Evolutionary conservation across 2,888 invertebrate genomes (phyloP).

Genomic region (Cosmorhoe ocellata): DNA sequence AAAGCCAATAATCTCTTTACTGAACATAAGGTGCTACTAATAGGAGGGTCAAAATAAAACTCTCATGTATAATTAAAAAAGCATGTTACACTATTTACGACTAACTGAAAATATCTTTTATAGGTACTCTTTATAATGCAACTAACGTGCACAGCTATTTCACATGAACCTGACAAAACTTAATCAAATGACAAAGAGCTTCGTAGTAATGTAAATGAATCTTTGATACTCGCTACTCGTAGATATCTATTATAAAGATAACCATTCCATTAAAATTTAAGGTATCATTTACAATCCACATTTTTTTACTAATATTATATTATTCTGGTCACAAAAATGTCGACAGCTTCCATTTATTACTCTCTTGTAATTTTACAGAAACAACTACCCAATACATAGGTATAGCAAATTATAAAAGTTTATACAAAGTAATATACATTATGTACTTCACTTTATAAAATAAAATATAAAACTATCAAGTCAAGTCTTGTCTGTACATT

Average conservation of each 20-base stretch:
- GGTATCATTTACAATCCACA: slow-evolving; percentile 22
- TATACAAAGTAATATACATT: slow-evolving; percentile 29
- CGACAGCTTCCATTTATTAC: slow-evolving; percentile 7
- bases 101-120: slow-evolving; percentile 68
- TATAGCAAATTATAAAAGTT: slow-evolving; percentile 21
- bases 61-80: slow-evolving; percentile 63
- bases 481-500: slow-evolving; percentile 22
- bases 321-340: slow-evolving; percentile 9
- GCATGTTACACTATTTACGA: slow-evolving; percentile 75
- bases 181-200: slow-evolving; percentile 22
- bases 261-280: slow-evolving; percentile 5
- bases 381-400: slow-evolving; percentile 13
- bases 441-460: slow-evolving; percentile 23
- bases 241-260: slow-evolving; percentile 6
- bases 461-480: slow-evolving; percentile 18
- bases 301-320: slow-evolving; percentile 10
- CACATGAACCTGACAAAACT: slow-evolving; percentile 56
- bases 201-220: slow-evolving; percentile 24
- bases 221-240: slow-evolving; percentile 25
- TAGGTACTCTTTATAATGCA: slow-evolving; percentile 56
- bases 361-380: slow-evolving; percentile 16
- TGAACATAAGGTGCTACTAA: too few species aligned
- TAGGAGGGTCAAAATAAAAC: slow-evolving; percentile 39
- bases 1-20: too few species aligned
- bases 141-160: slow-evolving; percentile 69